These are phyloP conservation scores for Sarcophilus harrisii DNA, from an alignment of 2,797 vertebrate species.

Conservation along the genomic window DNA sequence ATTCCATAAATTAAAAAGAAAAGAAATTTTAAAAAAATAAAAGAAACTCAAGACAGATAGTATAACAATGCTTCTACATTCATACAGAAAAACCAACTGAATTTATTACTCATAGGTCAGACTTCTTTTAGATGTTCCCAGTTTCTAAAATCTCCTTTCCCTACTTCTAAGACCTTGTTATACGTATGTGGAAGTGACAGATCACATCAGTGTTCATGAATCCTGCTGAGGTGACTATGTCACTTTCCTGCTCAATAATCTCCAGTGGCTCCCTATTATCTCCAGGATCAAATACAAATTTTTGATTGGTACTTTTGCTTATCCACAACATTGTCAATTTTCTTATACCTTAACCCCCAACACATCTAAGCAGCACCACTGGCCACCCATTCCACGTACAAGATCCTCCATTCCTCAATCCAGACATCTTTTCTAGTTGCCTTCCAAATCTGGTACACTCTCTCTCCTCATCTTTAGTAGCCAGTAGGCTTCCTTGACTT, in stretches of 20 bases:
- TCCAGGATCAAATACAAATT: not conserved
- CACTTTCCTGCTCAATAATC: not conserved
- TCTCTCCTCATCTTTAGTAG: not conserved
- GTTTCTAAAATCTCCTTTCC: too few species aligned
- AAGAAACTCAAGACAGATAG: not conserved
- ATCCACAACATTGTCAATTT: not conserved
- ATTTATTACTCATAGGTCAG: too few species aligned
- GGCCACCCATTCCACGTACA: not conserved
- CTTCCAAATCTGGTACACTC: not conserved
- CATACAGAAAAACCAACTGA: not conserved
- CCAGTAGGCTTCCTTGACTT: too few species aligned
- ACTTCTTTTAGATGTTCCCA: too few species aligned
- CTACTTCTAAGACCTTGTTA: not conserved
- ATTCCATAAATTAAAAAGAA: not conserved
- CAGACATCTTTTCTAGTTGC: not conserved
- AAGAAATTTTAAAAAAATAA: not conserved
- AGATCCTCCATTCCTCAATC: not conserved
- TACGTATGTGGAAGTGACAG: not conserved
- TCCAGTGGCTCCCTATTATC: not conserved
- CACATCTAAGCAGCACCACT: not conserved
- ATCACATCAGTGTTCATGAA: not conserved
- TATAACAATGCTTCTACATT: not conserved
- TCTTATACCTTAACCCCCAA: not conserved
- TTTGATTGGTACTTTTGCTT: not conserved
- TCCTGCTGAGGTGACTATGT: too few species aligned